Conservation (phyloP, 2,888 invertebrate genomes). For the Melieria crassipennis region DNA sequence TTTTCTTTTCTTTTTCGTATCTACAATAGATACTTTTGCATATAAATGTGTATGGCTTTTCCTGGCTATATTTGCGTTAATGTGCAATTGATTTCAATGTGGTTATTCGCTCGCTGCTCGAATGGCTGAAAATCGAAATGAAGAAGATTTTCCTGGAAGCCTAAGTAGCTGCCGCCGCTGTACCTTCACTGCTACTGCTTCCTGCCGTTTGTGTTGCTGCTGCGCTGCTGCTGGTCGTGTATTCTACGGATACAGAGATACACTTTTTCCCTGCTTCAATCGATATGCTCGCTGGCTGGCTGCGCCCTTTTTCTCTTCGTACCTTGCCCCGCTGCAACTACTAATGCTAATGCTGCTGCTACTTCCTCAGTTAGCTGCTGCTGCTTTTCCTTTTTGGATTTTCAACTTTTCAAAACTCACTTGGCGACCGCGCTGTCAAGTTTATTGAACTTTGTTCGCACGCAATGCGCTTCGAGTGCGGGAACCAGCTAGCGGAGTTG, state of each 20-base stretch:
- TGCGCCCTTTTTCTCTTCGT: conserved; percentile 23
- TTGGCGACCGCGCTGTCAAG: conserved; percentile 9
- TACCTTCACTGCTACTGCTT: neutral
- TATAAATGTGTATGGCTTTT: neutral
- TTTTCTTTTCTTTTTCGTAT: no score
- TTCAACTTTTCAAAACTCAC: conserved; percentile 16
- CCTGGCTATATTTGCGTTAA: conserved; percentile 11
- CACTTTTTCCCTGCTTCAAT: conserved; percentile 11
- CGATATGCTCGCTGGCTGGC: conserved; percentile 14
- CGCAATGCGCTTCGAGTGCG: neutral
- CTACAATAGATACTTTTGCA: no score
- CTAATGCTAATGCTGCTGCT: no score
- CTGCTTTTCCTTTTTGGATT: neutral
- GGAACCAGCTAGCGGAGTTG: no score
- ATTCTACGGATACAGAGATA: neutral
- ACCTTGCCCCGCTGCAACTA: neutral
- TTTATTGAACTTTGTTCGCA: conserved; percentile 32
- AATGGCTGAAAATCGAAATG: no score
- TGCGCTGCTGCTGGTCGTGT: neutral
- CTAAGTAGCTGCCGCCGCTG: no score
- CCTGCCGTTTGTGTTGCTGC: conserved; percentile 8
- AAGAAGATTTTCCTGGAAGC: no score
- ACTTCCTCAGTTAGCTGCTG: no score
- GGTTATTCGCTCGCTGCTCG: neutral
- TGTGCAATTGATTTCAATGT: conserved; percentile 7